Evolutionary conservation across 2,888 invertebrate genomes (phyloP), one percentile per base, ranked within the genome.

Genomic region (Scaptomyza tumidula): DNA sequence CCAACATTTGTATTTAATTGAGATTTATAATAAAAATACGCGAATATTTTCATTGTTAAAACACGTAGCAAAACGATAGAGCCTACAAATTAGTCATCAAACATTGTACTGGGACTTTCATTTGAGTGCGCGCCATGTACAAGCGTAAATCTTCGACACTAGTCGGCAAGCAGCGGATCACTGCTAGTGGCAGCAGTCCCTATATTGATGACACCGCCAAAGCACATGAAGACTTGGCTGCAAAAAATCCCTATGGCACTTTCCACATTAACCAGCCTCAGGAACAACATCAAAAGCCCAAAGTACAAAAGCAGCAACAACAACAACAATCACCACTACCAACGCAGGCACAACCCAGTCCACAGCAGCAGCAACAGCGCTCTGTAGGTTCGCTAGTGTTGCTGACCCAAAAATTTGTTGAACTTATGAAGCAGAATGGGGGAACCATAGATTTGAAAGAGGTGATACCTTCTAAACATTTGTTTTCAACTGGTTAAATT

Each of bases 351-450:
- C 78, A 78, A 49, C 43, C 63, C n/a, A 66, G 70, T 31, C 54
- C 58, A 16, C 62, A 55, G 62, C 68, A 64, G 48, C 80, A 59
- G 58, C 88, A 63, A 52, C 86, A 83, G 63, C 91, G 92, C 44
- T 88, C 88, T 13, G 91, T 91, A 33, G 91, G 92, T 13, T 92
- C 92, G 9, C 68, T 92, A 46, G 92, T 92, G 45, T 71, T 90
- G 58, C 80, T 92, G 74, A 92, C 92, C 41, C 90, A 90, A 73
- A 90, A 90, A 77, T 92, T 92, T 76, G 91, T 92, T 14, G 83
- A 90, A 33, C 80, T 92, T 24, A 89, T 92, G 77, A 91, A 91
- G 72, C 81, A 80, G 52, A 91, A 90, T 73, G 80, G 90, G 62
- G 92, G 92, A 13, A 76, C 86, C 7, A 86, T 92, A 64, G 91